These are phyloP conservation scores for Lampris megalopsis DNA, from an alignment of 2,113 vertebrate species.

Conservation along the genomic window DNA sequence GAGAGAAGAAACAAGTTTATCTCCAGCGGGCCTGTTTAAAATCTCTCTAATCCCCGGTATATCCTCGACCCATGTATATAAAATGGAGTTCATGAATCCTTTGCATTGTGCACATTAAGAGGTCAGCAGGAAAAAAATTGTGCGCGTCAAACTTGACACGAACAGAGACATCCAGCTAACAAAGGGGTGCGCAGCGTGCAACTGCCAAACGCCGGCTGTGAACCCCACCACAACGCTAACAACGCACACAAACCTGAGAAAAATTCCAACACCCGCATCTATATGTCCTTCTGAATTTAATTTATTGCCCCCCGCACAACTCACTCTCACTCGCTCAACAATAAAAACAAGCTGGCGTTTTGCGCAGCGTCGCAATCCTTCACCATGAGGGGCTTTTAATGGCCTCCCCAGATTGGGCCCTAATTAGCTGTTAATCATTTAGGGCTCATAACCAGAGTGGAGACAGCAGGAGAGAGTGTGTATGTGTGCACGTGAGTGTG, in stretches of 20 bases:
- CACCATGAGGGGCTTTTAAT: constrained; percentile 77
- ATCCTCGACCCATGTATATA: constrained; percentile 44
- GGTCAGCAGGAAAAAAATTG: constrained; percentile 39
- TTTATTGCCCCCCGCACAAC: constrained; percentile 32
- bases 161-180: constrained; percentile 4
- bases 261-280: constrained; percentile 48
- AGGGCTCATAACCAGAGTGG: constrained; percentile 80
- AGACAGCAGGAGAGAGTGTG: constrained; percentile 75
- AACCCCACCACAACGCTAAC: constrained; percentile 28
- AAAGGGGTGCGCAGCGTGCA: constrained; percentile 25
- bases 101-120: constrained; percentile 28
- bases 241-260: constrained; percentile 43
- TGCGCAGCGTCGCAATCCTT: constrained; percentile 73
- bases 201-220: constrained; percentile 39
- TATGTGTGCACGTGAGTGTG: constrained; percentile 30
- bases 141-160: neutral
- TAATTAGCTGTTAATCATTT: constrained; percentile 88
- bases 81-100: constrained; percentile 29
- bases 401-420: constrained; percentile 81
- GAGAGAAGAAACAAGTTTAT: constrained; percentile 14
- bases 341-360: constrained; percentile 70
- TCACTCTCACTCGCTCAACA: constrained; percentile 37
- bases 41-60: constrained; percentile 48
- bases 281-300: constrained; percentile 16
- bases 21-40: constrained; percentile 52